Conservation (phyloP, 2,888 invertebrate species). For the Penaeus monodon region DNA sequence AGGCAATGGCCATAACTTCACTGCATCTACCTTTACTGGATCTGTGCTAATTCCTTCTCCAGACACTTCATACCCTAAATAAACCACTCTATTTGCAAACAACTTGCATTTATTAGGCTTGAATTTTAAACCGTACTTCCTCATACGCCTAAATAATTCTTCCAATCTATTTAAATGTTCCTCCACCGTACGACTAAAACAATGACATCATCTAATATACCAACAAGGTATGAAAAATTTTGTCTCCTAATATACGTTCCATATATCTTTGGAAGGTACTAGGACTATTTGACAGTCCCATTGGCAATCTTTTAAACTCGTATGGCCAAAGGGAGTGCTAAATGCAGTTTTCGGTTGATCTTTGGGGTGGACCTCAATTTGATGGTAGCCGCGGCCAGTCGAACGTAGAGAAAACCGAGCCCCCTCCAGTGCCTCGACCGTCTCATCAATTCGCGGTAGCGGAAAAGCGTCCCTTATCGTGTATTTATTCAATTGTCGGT, state of each 20-base stretch:
- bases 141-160: no score
- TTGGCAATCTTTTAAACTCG: neutral
- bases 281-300: neutral
- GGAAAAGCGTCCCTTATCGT: slow-evolving; percentile 3
- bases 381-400: neutral
- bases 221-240: no score
- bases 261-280: neutral
- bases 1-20: no score
- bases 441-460: slow-evolving; percentile 6
- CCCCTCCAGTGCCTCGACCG: neutral
- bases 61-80: no score
- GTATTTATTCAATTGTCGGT: neutral
- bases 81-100: no score
- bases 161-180: no score
- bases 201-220: no score
- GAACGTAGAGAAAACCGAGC: neutral
- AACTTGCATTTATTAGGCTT: no score
- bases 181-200: no score
- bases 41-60: no score
- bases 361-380: neutral
- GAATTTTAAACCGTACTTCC: no score
- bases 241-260: neutral
- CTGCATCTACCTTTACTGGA: no score
- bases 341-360: neutral
- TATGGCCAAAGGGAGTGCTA: slow-evolving; percentile 4